Evolutionary conservation across 2,113 vertebrate species (phyloP).

Genomic region (Eptesicus fuscus): DNA sequence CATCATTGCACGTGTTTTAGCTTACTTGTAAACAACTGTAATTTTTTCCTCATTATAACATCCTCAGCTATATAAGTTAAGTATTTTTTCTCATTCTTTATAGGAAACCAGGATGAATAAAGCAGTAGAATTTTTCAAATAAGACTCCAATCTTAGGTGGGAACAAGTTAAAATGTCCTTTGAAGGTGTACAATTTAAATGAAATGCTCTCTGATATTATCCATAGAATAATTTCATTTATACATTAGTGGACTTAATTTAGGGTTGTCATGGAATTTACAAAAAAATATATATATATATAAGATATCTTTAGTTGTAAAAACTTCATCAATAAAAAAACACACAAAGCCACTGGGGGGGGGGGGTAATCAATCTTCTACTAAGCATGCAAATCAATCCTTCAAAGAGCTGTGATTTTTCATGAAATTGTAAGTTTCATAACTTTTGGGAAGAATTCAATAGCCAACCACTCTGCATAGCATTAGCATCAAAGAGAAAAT

Average conservation of each 20-base stretch:
- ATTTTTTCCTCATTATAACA: neutral
- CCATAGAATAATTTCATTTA: neutral
- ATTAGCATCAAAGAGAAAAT: slow-evolving; percentile 78
- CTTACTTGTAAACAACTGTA: neutral
- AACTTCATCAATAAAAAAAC: slow-evolving; percentile 7
- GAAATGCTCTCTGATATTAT: neutral
- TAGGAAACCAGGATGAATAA: slow-evolving; percentile 13
- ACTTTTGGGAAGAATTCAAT: slow-evolving; percentile 54
- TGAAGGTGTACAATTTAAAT: slow-evolving; percentile 29
- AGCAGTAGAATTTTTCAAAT: slow-evolving; percentile 20
- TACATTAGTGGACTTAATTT: neutral
- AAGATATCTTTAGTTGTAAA: neutral
- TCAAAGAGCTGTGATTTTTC: slow-evolving; percentile 36
- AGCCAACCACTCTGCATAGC: slow-evolving; percentile 37
- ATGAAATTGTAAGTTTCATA: slow-evolving; percentile 56
- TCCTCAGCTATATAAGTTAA: neutral
- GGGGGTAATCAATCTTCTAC: neutral
- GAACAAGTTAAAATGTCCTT: slow-evolving; percentile 37
- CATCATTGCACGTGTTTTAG: neutral
- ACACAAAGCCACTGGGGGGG: neutral
- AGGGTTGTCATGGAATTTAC: neutral
- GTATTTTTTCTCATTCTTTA: slow-evolving; percentile 38
- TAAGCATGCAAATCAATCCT: slow-evolving; percentile 20
- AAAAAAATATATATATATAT: neutral
- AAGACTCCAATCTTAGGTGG: neutral